Conservation (phyloP, 2,797 vertebrate species). For the Malacoraja senta region DNA sequence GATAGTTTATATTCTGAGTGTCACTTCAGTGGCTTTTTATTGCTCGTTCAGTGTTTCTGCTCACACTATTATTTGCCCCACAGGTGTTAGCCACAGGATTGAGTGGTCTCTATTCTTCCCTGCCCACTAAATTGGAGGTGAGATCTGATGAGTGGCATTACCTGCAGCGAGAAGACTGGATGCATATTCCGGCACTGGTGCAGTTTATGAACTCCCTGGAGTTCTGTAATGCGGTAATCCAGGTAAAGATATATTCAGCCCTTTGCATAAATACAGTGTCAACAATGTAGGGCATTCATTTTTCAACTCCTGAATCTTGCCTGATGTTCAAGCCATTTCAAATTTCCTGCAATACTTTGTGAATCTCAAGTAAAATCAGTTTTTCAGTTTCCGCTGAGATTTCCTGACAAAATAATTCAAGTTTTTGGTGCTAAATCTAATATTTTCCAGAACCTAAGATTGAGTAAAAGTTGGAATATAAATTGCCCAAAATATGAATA, state of each 20-base stretch:
- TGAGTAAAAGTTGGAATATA: neutral
- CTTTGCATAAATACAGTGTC: neutral
- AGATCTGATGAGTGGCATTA: slow-evolving; percentile 88
- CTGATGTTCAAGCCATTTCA: neutral
- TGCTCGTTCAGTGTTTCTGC: neutral
- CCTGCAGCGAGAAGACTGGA: slow-evolving; percentile 85
- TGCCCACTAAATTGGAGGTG: slow-evolving; percentile 85
- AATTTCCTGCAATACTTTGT: neutral
- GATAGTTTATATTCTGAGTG: neutral
- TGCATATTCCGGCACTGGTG: slow-evolving; percentile 76
- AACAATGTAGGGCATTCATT: neutral
- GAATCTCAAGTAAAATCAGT: neutral
- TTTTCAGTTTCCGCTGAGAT: neutral
- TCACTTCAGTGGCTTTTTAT: neutral
- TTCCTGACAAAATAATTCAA: neutral
- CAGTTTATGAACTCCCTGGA: slow-evolving; percentile 97
- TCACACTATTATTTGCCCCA: slow-evolving; percentile 41
- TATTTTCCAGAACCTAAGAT: neutral
- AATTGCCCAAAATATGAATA: no score
- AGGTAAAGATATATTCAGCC: slow-evolving; percentile 60
- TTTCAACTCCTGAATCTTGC: neutral
- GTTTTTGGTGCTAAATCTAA: neutral
- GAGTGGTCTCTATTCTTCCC: slow-evolving; percentile 90
- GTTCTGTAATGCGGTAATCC: slow-evolving; percentile 94
- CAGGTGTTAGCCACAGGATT: slow-evolving; percentile 93